Conservation (phyloP, 2,797 vertebrate species). For the Galaxias olidus region DNA sequence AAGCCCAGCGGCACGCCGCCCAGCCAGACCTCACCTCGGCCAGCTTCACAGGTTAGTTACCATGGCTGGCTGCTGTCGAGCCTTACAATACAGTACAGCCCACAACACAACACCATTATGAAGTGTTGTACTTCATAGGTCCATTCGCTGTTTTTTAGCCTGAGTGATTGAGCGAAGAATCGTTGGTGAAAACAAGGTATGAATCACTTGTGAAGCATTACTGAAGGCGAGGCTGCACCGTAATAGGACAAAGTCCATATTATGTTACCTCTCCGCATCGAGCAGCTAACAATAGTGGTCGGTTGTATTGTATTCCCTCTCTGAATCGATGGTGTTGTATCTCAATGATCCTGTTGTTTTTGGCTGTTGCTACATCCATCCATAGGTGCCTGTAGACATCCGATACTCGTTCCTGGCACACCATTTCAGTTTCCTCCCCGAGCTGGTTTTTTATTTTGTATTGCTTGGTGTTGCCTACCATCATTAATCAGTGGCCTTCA, state of each 20-base stretch:
- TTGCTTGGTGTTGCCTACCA: constrained; percentile 3
- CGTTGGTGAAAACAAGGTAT: no score
- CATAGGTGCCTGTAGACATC: not conserved
- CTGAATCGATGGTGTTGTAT: constrained; percentile 2
- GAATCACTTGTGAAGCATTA: no score
- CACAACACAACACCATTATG: no score
- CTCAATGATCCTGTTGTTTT: not conserved
- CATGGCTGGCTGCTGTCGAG: not conserved
- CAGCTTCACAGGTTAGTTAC: constrained; percentile 85
- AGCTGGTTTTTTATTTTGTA: no score
- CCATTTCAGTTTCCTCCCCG: not conserved
- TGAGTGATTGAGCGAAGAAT: no score
- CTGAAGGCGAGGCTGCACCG: not conserved
- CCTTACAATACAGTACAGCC: no score
- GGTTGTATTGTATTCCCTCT: no score
- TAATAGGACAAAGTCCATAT: constrained; percentile 3
- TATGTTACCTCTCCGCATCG: not conserved
- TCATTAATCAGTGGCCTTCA: not conserved
- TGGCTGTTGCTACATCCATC: not conserved
- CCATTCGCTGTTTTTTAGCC: no score
- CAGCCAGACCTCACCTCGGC: constrained; percentile 82
- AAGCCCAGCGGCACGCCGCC: constrained; percentile 77
- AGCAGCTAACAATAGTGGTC: not conserved
- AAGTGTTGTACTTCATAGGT: no score
- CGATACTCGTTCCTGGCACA: constrained; percentile 4